A percentile compares a stretch with the other conserved stretches of the same genome.
Conservation (phyloP, 2,113 vertebrate genomes). For the Mastomys natalensis region DNA sequence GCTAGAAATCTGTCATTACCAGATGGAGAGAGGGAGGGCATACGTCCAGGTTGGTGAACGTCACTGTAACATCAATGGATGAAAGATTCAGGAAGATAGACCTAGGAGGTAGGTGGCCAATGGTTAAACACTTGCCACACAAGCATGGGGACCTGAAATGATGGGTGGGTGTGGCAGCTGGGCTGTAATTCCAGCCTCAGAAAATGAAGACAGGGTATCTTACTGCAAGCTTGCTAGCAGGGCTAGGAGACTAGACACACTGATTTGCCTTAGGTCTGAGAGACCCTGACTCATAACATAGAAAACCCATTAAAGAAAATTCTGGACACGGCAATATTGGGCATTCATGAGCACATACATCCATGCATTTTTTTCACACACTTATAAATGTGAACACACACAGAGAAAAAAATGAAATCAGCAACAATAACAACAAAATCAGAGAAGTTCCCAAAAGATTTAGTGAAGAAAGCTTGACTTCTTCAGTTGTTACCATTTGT, state of each 20-base stretch:
- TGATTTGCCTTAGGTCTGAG: neutral
- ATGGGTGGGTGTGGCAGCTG: neutral
- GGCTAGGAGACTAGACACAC: no score
- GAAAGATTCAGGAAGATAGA: neutral
- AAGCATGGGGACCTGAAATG: neutral
- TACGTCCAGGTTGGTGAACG: neutral
- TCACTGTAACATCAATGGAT: neutral
- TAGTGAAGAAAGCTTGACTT: neutral
- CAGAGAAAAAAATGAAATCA: neutral
- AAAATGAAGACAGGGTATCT: neutral
- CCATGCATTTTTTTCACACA: neutral
- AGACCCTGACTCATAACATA: neutral
- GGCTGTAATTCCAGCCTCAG: neutral
- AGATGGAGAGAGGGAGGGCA: constrained; percentile 29
- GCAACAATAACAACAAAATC: neutral
- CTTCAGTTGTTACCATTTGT: neutral
- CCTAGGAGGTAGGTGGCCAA: no score
- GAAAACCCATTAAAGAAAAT: neutral
- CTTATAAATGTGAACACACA: neutral
- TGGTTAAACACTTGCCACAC: neutral
- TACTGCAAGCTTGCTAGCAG: neutral
- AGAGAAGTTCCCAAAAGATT: neutral
- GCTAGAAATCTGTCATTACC: constrained; percentile 30
- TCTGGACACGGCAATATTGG: neutral
- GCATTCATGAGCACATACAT: neutral